Percentiles rank a stretch among this genome's conserved stretches.
Evolutionary conservation across 1,140 invertebrate genomes (phyloP).

Genomic region (Araneus ventricosus): DNA sequence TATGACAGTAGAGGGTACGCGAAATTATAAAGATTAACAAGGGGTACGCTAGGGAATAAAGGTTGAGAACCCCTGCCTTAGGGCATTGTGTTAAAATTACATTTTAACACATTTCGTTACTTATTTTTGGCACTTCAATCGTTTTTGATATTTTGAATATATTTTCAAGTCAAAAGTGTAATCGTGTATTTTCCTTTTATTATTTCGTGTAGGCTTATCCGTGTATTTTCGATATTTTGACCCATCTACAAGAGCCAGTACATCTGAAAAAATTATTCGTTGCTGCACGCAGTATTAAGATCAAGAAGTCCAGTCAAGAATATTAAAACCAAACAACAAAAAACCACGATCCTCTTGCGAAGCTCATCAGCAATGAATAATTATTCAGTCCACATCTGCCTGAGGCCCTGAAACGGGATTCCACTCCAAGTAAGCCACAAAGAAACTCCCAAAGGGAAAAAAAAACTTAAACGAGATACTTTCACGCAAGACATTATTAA

Average conservation of each 20-base stretch:
- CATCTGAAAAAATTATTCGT: too few relatives aligned
- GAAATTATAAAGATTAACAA: too few relatives aligned
- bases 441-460: not conserved
- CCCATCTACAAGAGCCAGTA: too few relatives aligned
- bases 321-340: not conserved
- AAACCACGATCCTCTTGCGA: not conserved
- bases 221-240: too few relatives aligned
- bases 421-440: conserved; percentile 10
- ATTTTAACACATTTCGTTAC: too few relatives aligned
- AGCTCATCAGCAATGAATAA: not conserved
- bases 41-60: too few relatives aligned
- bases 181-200: too few relatives aligned
- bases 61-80: too few relatives aligned
- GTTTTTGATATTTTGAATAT: not conserved
- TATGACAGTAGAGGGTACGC: too few relatives aligned
- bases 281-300: not conserved
- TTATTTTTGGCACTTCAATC: too few relatives aligned
- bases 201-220: too few relatives aligned
- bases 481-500: conserved; percentile 52
- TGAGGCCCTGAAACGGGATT: not conserved
- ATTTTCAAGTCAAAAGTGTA: not conserved
- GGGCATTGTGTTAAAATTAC: too few relatives aligned
- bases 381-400: conserved; percentile 14
- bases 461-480: conserved; percentile 39
- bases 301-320: not conserved